Evolutionary conservation across 1,140 invertebrate genomes (phyloP).

Genomic region (Drosophila burlai): DNA sequence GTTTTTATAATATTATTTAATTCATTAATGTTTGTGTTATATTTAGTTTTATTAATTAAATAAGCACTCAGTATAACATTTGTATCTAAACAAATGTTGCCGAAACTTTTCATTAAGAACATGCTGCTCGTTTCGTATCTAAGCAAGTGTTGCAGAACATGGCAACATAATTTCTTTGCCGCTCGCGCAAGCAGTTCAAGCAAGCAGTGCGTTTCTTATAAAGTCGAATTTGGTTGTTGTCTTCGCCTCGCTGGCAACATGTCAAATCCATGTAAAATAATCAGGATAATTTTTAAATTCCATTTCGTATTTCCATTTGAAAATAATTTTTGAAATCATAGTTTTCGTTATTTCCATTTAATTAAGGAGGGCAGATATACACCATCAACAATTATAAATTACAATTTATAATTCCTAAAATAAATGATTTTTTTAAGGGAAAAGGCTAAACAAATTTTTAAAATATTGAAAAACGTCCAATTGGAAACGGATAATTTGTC

Average conservation of each 20-base stretch:
- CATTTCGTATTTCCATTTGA: neutral
- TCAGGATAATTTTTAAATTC: neutral
- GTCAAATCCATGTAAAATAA: neutral
- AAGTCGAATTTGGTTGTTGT: slow-evolving; percentile 40
- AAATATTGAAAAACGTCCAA: neutral
- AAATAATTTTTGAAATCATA: neutral
- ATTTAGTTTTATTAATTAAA: neutral
- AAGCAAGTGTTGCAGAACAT: slow-evolving; percentile 2
- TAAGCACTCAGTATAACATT: neutral
- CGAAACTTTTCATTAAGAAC: neutral
- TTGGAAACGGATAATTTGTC: neutral
- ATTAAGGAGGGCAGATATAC: neutral
- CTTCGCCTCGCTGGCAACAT: slow-evolving; percentile 4
- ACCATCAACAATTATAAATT: neutral
- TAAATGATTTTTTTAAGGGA: neutral
- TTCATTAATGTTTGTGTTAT: no score
- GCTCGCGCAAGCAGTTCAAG: slow-evolving; percentile 33
- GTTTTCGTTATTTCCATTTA: neutral
- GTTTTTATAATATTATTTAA: no score
- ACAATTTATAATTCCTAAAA: neutral
- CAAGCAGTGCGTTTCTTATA: slow-evolving; percentile 23
- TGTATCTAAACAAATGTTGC: neutral
- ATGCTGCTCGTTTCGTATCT: neutral
- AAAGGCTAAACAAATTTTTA: neutral
- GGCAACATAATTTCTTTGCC: neutral